Base-by-base conservation (phyloP, 2,797 vertebrate species). In the Squalus acanthias region DNA sequence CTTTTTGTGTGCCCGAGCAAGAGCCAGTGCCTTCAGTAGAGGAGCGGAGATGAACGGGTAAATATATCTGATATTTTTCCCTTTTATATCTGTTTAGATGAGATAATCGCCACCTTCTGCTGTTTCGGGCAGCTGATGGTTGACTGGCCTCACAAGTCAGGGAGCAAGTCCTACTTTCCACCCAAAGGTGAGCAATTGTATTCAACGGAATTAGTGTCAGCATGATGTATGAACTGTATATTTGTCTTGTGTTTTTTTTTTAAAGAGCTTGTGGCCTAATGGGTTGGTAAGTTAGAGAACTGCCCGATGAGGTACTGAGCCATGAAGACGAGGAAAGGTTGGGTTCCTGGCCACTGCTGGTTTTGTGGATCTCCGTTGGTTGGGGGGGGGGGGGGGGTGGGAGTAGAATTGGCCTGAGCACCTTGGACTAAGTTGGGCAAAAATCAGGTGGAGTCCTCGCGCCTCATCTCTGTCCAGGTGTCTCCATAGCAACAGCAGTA, bases 141-240 rank as follows among this genome's bases (percentile, higher is more conserved):
- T 2, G 96, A 96, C 26, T 96, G 96, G 96, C 96, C 96, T 4
- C 96, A 96, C 91, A 96, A 96, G 69, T 91, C 96, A 6, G 96
- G 93, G 50, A 96, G 96, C 22, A 96, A 96, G 65, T 96, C 96
- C 92, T 96, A 96, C 70, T 96, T 96, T 65, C 96, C 96, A 33
- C 96, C 96, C 26, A 96, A 96, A 96, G 96, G 96, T 96, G 39
- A 79, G 96, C 17, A 39, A 17, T 24, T 69, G 8, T 46, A 46
- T 46, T 67, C 5, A 13, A 53, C 50, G 10, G 33, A 76, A n/a
- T 76, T 76, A 3, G 74, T 46, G 85, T 57, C 33, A 4, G 10
- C 88, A 0, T n/a, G 53, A 63, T 29, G 26, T 5, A 13, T 10
- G 1, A 88, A 24, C 53, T 89, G 82, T 85, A 20, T 50, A 46